phyloP scores from a whole-genome alignment of 2,797 vertebrate genomes.

The Aeoliscus strigatus region DNA sequence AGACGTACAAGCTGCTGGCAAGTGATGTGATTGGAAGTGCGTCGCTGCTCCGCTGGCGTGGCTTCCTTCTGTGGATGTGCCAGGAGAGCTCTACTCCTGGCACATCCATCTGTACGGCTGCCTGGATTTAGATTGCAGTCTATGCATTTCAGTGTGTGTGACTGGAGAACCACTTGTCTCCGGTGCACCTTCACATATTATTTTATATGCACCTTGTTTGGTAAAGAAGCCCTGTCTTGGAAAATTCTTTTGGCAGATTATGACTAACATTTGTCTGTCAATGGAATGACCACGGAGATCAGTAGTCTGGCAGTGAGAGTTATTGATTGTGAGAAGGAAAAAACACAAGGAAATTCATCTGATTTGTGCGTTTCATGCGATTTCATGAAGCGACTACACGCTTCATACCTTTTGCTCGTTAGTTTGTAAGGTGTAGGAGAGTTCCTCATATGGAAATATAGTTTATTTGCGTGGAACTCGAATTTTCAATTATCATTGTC shows the following conservation, averaged over 20 bases:
- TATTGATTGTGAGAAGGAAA: slow-evolving; percentile 42
- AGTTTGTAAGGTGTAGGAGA: slow-evolving; percentile 15
- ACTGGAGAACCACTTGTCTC: slow-evolving; percentile 29
- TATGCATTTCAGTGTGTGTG: slow-evolving; percentile 45
- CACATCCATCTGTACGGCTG: slow-evolving; percentile 51
- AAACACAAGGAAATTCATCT: slow-evolving; percentile 43
- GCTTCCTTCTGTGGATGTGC: slow-evolving; percentile 46
- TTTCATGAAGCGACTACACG: slow-evolving; percentile 45
- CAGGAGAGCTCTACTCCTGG: slow-evolving; percentile 47
- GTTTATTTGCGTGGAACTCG: slow-evolving; percentile 17
- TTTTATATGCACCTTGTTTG: background rate
- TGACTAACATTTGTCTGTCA: no score
- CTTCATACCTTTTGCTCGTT: slow-evolving; percentile 31
- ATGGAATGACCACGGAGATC: no score
- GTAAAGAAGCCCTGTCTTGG: no score
- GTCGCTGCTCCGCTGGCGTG: slow-evolving; percentile 50
- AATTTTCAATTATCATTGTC: slow-evolving; percentile 22
- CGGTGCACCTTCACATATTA: slow-evolving; percentile 1
- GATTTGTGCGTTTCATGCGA: slow-evolving; percentile 42
- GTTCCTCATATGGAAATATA: slow-evolving; percentile 27
- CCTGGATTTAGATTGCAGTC: slow-evolving; percentile 45
- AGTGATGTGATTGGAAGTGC: slow-evolving; percentile 38
- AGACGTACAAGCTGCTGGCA: slow-evolving; percentile 38
- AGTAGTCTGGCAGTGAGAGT: slow-evolving; percentile 31
- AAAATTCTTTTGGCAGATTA: no score